phyloP scores from a whole-genome alignment of 2,888 invertebrate species.

The Hypselothyrea guttata region DNA sequence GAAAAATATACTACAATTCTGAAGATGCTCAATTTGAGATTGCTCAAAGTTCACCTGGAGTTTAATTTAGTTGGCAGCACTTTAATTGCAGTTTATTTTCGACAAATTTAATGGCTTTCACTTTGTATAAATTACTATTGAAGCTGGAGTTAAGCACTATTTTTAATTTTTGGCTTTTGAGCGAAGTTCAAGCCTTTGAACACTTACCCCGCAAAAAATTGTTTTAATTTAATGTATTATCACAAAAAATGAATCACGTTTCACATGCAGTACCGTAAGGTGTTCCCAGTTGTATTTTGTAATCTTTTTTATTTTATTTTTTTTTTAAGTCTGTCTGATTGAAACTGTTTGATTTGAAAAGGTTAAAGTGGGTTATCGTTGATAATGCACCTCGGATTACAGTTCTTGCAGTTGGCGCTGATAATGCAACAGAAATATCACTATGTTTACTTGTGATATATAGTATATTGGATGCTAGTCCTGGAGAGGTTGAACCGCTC shows the following conservation, averaged over 20 bases:
- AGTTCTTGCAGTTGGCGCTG: slow-evolving; percentile 11
- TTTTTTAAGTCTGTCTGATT: neutral
- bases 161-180: too few relatives aligned
- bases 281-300: slow-evolving; percentile 13
- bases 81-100: too few relatives aligned
- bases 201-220: too few relatives aligned
- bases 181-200: too few relatives aligned
- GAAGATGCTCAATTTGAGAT: too few relatives aligned
- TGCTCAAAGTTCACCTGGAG: too few relatives aligned
- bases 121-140: too few relatives aligned
- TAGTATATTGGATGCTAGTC: slow-evolving; percentile 6
- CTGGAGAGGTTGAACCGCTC: slow-evolving; percentile 47
- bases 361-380: slow-evolving; percentile 38
- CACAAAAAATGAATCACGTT: slow-evolving; percentile 19
- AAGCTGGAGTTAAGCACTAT: too few relatives aligned
- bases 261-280: slow-evolving; percentile 12
- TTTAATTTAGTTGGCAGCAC: too few relatives aligned
- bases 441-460: neutral
- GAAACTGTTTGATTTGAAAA: slow-evolving; percentile 15
- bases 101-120: too few relatives aligned
- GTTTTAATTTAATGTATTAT: neutral
- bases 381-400: neutral
- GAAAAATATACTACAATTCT: too few relatives aligned
- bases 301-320: neutral
- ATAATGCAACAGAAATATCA: slow-evolving; percentile 21